phyloP scores from a whole-genome alignment of 1,140 invertebrate genomes.

The Trichogramma pretiosum region DNA sequence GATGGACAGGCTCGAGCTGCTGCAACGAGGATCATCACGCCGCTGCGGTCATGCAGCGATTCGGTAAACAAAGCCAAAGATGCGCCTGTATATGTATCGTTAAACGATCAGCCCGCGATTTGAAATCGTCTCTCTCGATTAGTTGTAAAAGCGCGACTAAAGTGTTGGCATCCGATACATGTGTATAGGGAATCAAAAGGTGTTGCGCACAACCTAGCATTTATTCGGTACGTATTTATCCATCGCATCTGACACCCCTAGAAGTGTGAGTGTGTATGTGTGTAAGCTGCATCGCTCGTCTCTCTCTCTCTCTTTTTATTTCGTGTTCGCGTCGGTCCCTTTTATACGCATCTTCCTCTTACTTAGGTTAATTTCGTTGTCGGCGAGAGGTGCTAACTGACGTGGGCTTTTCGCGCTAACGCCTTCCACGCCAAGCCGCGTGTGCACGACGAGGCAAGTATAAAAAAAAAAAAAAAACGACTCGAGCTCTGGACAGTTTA shows the following conservation, averaged over 20 bases:
- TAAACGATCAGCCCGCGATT: too few species aligned
- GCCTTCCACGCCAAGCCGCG: not conserved
- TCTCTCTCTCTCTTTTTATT: too few species aligned
- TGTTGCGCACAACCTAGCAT: conserved; percentile 28
- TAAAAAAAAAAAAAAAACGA: too few species aligned
- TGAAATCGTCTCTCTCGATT: too few species aligned
- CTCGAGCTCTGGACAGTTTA: not conserved
- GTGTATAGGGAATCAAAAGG: too few species aligned
- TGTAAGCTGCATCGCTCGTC: not conserved
- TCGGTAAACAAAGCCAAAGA: not conserved
- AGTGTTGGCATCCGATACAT: too few species aligned
- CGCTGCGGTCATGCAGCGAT: not conserved
- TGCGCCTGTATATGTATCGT: not conserved
- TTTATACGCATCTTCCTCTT: conserved; percentile 1
- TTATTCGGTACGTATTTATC: too few species aligned
- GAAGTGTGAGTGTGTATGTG: not conserved
- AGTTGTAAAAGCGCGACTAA: too few species aligned
- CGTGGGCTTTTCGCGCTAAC: conserved; percentile 14
- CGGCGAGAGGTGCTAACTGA: conserved; percentile 10
- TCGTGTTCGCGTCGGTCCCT: not conserved
- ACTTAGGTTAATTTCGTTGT: too few species aligned
- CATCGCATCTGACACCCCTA: conserved; percentile 12
- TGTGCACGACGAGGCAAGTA: too few species aligned
- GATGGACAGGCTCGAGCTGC: too few species aligned
- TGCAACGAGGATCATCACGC: not conserved